These are phyloP conservation scores for Tragelaphus strepsiceros DNA, from an alignment of 2,113 vertebrate genomes.

Conservation along the genomic window DNA sequence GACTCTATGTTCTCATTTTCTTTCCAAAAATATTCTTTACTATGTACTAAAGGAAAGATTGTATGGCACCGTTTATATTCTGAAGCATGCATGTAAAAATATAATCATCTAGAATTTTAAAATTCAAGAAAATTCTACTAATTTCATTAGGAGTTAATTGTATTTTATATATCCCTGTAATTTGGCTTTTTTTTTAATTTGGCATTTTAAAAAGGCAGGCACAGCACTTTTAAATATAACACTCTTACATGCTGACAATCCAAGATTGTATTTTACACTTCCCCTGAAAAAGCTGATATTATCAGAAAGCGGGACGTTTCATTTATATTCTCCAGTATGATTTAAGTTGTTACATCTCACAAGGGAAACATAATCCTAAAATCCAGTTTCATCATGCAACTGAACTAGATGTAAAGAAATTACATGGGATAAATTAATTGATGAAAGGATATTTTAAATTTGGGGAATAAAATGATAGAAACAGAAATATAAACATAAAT, in stretches of 20 bases:
- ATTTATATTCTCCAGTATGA: not conserved
- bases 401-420: not conserved
- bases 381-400: not conserved
- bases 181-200: not conserved
- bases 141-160: slow-evolving; percentile 10
- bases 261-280: slow-evolving; percentile 20
- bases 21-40: not conserved
- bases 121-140: not conserved
- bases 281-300: not conserved
- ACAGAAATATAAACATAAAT: slow-evolving; percentile 9
- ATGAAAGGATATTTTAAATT: not conserved
- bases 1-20: not conserved
- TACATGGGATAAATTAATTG: not conserved
- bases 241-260: not conserved
- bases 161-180: not conserved
- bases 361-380: slow-evolving; percentile 12
- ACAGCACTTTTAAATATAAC: slow-evolving; percentile 17
- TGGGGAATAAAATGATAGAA: not conserved
- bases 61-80: not conserved
- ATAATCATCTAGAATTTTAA: not conserved
- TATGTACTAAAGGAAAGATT: not conserved
- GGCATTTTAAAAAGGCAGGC: not conserved
- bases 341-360: not conserved
- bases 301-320: slow-evolving; percentile 7
- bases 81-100: not conserved